Base-by-base conservation (phyloP, 2,797 vertebrate genomes). In the Hypotaenidia philippensis region DNA sequence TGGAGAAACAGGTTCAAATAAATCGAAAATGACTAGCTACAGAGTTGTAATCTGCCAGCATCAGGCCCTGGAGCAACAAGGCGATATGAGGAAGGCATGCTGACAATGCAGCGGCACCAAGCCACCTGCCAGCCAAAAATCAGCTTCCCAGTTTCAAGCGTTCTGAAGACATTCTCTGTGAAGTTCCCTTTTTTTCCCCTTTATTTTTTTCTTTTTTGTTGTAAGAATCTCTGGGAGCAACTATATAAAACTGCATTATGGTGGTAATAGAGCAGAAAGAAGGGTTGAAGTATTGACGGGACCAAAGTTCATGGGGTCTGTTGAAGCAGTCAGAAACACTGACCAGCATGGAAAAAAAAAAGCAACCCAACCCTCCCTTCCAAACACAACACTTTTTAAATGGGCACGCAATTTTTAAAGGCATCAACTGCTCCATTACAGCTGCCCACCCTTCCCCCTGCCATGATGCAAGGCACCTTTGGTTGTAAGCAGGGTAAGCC, bases 21-120 rank as follows among this genome's bases (percentile, higher is more conserved):
- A 99, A 99, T 99, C 97, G 97, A 99, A 99, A 98, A 98, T 97
- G 98, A 99, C 98, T 98, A 98, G 98, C 98, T 98, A 98, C 98
- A 97, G 98, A 95, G 97, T 98, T 99, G 98, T 98, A 98, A 99
- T 98, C 98, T 98, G 98, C 98, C 98, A 98, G 98, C 95, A 95
- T 93, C 87, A 79, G 98, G 98, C 97, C 87, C 91, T 53, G 87
- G 20, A 95, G 95, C 95, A 93, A 98, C 97, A 97, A 91, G 96
- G 97, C 98, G 96, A 97, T 66, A 75, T 31, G 56, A 78, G 90
- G 78, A 97, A 98, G 98, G 94, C 96, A 96, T 16, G 91, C 98
- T 98, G 98, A 98, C 98, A 97, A 86, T 87, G 96, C 86, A 38
- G 93, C 96, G 94, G 98, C 98, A 98, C 96, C 87, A 90, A 98